phyloP scores from a whole-genome alignment of 2,113 vertebrate species.

The Conger conger region DNA sequence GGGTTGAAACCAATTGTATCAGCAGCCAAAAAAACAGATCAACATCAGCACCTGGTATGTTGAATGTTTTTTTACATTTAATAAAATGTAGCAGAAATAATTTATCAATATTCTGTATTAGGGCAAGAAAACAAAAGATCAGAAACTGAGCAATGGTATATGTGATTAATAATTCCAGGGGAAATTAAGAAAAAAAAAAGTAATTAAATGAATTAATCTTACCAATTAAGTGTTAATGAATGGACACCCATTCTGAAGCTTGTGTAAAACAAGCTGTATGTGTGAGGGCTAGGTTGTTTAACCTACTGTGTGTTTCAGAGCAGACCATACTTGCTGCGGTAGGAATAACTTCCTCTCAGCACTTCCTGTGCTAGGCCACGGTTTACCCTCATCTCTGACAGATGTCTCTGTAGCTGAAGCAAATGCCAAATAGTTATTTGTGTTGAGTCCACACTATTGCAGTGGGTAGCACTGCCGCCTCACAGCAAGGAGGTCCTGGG shows the following conservation, averaged over 20 bases:
- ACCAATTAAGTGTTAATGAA: neutral
- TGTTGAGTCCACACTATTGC: too few species aligned
- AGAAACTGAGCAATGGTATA: neutral
- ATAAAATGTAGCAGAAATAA: neutral
- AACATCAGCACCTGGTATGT: conserved; percentile 42
- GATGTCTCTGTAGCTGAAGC: neutral
- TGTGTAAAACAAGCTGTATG: neutral
- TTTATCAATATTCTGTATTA: neutral
- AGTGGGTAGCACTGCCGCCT: too few species aligned
- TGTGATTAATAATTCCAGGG: neutral
- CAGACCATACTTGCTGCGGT: neutral
- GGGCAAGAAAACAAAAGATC: neutral
- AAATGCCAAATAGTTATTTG: too few species aligned
- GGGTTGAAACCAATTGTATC: conserved; percentile 40
- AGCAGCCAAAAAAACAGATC: conserved; percentile 24
- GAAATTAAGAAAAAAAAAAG: too few species aligned
- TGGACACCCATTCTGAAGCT: neutral
- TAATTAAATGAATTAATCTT: too few species aligned
- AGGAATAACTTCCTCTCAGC: neutral
- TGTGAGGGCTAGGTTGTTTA: neutral
- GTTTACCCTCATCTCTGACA: neutral
- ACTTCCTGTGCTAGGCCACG: neutral
- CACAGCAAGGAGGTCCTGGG: too few species aligned
- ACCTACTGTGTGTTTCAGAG: neutral
- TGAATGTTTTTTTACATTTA: neutral